Evolutionary conservation across 2,797 vertebrate species (phyloP).

Genomic region (Pachyuromys duprasi): DNA sequence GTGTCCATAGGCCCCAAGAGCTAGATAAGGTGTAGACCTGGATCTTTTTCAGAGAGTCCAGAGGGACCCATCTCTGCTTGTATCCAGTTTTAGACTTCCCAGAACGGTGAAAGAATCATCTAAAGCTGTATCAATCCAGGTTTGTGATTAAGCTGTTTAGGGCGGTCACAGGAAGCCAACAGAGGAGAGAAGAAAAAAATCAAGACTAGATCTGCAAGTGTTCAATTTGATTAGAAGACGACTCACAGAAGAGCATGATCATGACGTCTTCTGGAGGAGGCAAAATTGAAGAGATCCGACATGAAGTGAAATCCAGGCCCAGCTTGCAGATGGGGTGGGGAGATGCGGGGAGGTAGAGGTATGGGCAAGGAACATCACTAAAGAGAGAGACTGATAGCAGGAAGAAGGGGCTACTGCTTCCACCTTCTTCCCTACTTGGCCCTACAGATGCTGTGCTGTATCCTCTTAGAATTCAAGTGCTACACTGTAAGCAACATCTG

Average conservation of each 20-base stretch:
- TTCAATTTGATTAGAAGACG: constrained; percentile 1
- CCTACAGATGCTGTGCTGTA: not conserved
- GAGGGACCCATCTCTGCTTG: too few species aligned
- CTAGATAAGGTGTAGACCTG: not conserved
- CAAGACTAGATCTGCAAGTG: not conserved
- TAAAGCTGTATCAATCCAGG: not conserved
- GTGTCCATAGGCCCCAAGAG: not conserved
- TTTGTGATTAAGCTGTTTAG: not conserved
- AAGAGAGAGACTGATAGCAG: not conserved
- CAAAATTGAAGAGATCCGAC: not conserved
- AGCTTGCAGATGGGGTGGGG: not conserved
- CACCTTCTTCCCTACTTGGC: not conserved
- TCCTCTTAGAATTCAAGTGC: not conserved
- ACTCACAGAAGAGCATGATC: not conserved
- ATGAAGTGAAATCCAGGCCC: not conserved
- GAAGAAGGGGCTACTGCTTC: not conserved
- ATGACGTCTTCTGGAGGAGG: not conserved
- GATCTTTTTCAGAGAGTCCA: not conserved
- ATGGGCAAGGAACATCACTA: not conserved
- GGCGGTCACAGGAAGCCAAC: not conserved
- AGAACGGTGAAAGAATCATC: not conserved
- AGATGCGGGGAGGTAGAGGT: not conserved
- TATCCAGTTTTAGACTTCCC: not conserved
- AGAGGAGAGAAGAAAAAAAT: not conserved
- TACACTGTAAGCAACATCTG: not conserved